phyloP scores from a whole-genome alignment of 1,140 invertebrate genomes.

The Drosophila asahinai region DNA sequence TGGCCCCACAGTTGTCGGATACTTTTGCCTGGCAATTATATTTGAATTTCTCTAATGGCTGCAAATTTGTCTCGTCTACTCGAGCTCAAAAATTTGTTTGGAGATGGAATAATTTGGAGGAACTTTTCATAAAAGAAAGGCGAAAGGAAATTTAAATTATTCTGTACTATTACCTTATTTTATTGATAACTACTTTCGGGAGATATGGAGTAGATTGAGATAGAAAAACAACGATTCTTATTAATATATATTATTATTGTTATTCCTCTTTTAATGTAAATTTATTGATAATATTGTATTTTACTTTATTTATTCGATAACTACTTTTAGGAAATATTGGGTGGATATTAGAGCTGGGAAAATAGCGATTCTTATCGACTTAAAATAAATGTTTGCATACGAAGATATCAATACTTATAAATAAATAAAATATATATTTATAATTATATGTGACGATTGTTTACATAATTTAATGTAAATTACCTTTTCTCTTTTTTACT shows the following conservation, averaged over 20 bases:
- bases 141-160: background rate
- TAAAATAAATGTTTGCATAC: background rate
- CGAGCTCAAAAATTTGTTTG: constrained; percentile 11
- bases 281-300: background rate
- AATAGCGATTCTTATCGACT: background rate
- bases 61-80: constrained; percentile 47
- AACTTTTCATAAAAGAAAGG: background rate
- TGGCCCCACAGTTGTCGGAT: constrained; percentile 55
- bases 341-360: background rate
- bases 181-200: background rate
- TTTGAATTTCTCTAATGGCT: constrained; percentile 37
- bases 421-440: too few relatives aligned
- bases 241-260: too few relatives aligned
- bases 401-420: background rate
- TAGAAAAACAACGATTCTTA: background rate
- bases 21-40: constrained; percentile 38
- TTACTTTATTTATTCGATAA: too few relatives aligned
- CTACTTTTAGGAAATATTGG: background rate
- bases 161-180: background rate
- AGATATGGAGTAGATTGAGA: background rate
- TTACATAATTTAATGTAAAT: too few relatives aligned
- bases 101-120: background rate
- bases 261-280: background rate
- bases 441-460: too few relatives aligned
- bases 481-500: too few relatives aligned